Conservation (phyloP, 2,113 vertebrate species). For the Urocynchramus pylzowi region DNA sequence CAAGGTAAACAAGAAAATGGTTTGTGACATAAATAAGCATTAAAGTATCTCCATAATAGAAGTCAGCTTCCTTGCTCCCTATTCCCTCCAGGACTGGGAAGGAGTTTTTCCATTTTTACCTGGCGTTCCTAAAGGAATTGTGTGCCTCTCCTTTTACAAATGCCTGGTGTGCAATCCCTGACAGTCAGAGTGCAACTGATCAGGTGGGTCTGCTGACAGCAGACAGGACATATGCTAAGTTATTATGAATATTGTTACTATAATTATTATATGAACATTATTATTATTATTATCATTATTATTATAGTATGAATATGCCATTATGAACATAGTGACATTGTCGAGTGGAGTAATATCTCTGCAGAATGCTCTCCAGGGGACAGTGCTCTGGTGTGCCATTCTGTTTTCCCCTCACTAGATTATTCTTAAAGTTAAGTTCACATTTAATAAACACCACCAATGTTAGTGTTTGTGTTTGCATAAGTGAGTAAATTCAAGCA, state of each 20-base stretch:
- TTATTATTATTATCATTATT: no score
- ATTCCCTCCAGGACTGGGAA: not conserved
- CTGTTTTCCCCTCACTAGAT: not conserved
- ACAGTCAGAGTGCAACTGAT: not conserved
- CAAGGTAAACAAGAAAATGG: not conserved
- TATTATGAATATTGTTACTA: no score
- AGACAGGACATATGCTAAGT: not conserved
- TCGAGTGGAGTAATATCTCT: not conserved
- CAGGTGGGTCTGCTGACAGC: not conserved
- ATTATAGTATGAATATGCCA: no score
- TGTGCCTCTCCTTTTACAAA: not conserved
- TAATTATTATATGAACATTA: no score
- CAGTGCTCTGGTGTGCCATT: not conserved
- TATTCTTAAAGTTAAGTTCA: not conserved
- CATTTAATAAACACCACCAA: not conserved
- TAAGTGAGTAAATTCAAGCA: not conserved
- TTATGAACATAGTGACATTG: rapidly evolving
- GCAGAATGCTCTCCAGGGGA: not conserved
- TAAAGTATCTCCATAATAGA: not conserved
- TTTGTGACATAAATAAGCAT: not conserved
- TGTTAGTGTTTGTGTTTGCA: not conserved
- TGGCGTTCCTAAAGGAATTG: not conserved
- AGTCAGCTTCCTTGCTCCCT: not conserved
- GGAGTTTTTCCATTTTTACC: not conserved
- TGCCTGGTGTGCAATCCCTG: not conserved